Percentiles rank a stretch among this genome's conserved stretches.
These are phyloP conservation scores for Nymphicus hollandicus DNA, from an alignment of 2,113 vertebrate species.

Conservation along the genomic window DNA sequence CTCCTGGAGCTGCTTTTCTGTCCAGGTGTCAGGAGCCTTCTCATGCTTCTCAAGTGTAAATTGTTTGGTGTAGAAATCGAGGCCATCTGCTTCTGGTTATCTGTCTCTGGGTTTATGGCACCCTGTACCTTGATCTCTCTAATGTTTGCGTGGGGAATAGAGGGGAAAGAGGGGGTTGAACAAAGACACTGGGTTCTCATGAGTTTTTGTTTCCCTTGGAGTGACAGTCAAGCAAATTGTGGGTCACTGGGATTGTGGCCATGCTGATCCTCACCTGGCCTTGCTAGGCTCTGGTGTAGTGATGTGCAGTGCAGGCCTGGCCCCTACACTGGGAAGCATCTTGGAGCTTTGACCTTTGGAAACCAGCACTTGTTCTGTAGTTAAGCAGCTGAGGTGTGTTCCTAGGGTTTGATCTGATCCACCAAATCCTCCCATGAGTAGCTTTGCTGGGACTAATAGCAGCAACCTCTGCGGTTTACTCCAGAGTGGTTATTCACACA, in stretches of 20 bases:
- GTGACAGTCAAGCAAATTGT: background rate
- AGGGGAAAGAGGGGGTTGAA: background rate
- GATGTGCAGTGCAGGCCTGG: background rate
- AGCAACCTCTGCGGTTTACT: background rate
- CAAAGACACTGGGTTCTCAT: background rate
- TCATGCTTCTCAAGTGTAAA: background rate
- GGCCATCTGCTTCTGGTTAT: background rate
- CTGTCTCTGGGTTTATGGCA: background rate
- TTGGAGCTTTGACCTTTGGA: background rate
- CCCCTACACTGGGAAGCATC: background rate
- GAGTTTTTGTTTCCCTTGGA: background rate
- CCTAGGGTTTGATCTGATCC: background rate
- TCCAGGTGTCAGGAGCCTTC: background rate
- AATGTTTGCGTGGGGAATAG: background rate
- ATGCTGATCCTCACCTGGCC: background rate
- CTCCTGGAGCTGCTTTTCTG: background rate
- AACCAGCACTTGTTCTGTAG: background rate
- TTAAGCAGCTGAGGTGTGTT: background rate
- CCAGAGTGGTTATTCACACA: background rate
- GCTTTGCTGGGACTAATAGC: background rate
- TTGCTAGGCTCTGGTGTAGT: background rate
- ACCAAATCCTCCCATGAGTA: accelerated
- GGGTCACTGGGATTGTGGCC: background rate
- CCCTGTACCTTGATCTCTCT: background rate
- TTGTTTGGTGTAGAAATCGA: slow-evolving; percentile 8